Evolutionary conservation across 1,140 invertebrate genomes (phyloP).

Genomic region (Meloidogyne floridensis): DNA sequence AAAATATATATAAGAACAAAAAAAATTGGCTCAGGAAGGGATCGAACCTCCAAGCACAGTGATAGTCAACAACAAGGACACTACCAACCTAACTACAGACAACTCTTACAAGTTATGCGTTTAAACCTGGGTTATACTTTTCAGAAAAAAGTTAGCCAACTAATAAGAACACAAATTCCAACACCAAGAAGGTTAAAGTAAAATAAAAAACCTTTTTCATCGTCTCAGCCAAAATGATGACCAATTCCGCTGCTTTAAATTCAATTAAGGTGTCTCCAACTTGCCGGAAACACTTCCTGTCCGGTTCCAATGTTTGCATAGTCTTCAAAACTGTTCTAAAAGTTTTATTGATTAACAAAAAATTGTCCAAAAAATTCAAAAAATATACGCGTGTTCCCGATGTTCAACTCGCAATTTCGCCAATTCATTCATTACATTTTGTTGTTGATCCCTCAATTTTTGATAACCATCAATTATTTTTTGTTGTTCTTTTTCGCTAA

Average conservation of each 20-base stretch:
- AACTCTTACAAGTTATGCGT: too few relatives aligned
- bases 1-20: too few relatives aligned
- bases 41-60: too few relatives aligned
- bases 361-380: conserved; percentile 25
- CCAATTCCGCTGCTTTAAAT: conserved; percentile 24
- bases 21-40: too few relatives aligned
- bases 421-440: conserved; percentile 33
- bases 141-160: too few relatives aligned
- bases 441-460: conserved; percentile 42
- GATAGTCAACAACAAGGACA: too few relatives aligned
- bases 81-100: too few relatives aligned
- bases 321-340: conserved; percentile 43
- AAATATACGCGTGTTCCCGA: conserved; percentile 41
- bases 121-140: too few relatives aligned
- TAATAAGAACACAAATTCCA: too few relatives aligned
- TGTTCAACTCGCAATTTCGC: conserved; percentile 31
- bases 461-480: conserved; percentile 48
- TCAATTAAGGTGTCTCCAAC: conserved; percentile 41
- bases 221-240: conserved; percentile 19
- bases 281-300: conserved; percentile 42
- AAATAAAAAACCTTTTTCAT: conserved; percentile 37
- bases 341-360: conserved; percentile 6
- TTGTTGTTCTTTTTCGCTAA: conserved; percentile 35
- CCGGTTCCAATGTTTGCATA: conserved; percentile 29
- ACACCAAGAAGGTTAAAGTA: background rate